A percentile compares a stretch with the other conserved stretches of the same genome.
Evolutionary conservation across 2,888 invertebrate species (phyloP).

Genomic region (Drosophila helvetica): DNA sequence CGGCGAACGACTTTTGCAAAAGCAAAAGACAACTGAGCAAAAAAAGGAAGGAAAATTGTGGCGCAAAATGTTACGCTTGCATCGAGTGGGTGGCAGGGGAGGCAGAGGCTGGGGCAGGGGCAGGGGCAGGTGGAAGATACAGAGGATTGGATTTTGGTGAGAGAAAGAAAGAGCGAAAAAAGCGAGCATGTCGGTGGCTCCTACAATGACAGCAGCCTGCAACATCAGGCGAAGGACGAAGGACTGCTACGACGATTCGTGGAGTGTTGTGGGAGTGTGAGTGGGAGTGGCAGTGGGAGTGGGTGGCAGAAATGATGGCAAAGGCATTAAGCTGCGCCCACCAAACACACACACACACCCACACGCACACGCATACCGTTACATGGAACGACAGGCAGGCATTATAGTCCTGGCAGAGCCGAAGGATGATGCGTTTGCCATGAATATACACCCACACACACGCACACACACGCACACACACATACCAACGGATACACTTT

Average conservation of each 20-base stretch:
- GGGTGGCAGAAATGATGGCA: constrained; percentile 43
- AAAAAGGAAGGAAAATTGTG: constrained; percentile 55
- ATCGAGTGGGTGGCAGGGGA: constrained; percentile 39
- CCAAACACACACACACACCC: constrained; percentile 10
- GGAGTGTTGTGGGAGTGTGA: constrained; percentile 5
- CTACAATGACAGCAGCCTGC: constrained; percentile 76
- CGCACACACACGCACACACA: constrained; percentile 15
- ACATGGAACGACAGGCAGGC: constrained; percentile 52
- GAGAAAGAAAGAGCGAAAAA: neutral
- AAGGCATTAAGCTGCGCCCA: constrained; percentile 77
- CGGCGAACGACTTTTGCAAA: constrained; percentile 28
- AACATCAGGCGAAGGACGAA: constrained; percentile 66
- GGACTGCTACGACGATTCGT: constrained; percentile 5
- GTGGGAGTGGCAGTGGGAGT: neutral
- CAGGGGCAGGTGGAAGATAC: constrained; percentile 5
- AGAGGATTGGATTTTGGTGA: constrained; percentile 42
- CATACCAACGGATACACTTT: constrained; percentile 17
- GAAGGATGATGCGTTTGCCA: constrained; percentile 79
- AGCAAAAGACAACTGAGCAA: constrained; percentile 52
- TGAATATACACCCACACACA: constrained; percentile 51
- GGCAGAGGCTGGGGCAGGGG: neutral
- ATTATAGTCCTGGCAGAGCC: constrained; percentile 62
- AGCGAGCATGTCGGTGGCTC: constrained; percentile 52
- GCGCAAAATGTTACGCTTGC: constrained; percentile 80
- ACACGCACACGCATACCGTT: constrained; percentile 7